Conservation (phyloP, 2,888 invertebrate genomes). For the Cheilosia scutellata region DNA sequence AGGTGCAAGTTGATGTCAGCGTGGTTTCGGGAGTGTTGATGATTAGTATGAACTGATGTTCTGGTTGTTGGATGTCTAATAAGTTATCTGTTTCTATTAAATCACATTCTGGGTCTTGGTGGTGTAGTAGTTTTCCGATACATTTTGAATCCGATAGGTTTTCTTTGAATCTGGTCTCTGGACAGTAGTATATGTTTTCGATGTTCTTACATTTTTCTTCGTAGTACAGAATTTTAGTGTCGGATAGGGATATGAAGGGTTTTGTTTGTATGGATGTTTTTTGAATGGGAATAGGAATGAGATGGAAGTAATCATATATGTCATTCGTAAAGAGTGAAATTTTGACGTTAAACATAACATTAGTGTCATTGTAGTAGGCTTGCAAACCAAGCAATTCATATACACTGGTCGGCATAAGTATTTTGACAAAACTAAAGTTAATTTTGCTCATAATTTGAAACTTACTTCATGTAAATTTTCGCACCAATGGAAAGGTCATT, state of each 20-base stretch:
- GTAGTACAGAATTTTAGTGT: constrained; percentile 1
- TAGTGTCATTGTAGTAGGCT: constrained; percentile 22
- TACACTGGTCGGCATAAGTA: no score
- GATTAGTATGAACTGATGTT: neutral
- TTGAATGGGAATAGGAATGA: constrained; percentile 14
- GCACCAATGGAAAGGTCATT: no score
- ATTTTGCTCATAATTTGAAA: no score
- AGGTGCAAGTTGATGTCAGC: neutral
- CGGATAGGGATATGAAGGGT: constrained; percentile 6
- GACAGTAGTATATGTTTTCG: constrained; percentile 5
- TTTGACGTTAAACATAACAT: constrained; percentile 19
- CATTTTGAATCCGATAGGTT: neutral
- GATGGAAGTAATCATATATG: constrained; percentile 7
- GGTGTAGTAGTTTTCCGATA: no score
- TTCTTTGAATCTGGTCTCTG: neutral
- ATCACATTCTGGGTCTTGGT: constrained; percentile 1
- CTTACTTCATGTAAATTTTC: no score
- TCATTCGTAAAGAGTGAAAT: constrained; percentile 9
- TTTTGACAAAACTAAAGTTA: no score
- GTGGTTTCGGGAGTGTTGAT: neutral
- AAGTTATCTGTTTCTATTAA: neutral
- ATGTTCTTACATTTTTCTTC: constrained; percentile 1
- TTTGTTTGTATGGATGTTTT: constrained; percentile 9
- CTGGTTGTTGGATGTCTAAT: constrained; percentile 11
- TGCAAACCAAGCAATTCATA: constrained; percentile 15